Percentiles rank a stretch among this genome's conserved stretches.
Evolutionary conservation across 2,113 vertebrate species (phyloP).

Genomic region (Mobula hypostoma): DNA sequence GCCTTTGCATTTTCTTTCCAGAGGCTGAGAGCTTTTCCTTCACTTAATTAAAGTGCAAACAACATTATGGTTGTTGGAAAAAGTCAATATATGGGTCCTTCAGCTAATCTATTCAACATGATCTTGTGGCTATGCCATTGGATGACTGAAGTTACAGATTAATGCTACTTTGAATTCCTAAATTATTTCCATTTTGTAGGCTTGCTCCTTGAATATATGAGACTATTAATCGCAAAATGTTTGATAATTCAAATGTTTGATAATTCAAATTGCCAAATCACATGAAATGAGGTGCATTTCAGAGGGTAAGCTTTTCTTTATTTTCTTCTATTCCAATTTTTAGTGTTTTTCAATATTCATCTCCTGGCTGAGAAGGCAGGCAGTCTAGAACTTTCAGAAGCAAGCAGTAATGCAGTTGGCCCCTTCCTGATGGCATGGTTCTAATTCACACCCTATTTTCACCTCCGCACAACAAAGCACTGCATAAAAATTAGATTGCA

Average conservation of each 20-base stretch:
- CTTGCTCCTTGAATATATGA: background rate
- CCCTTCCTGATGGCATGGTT: background rate
- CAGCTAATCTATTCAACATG: background rate
- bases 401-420: background rate
- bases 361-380: background rate
- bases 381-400: background rate
- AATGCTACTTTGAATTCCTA: background rate
- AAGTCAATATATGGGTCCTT: background rate
- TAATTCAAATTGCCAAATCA: background rate
- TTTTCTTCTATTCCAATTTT: background rate
- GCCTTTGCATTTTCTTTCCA: background rate
- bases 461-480: background rate
- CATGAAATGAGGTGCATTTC: background rate
- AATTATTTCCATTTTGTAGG: background rate
- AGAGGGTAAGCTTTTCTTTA: background rate
- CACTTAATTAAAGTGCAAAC: background rate
- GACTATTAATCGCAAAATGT: background rate
- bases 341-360: background rate
- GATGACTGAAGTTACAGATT: background rate
- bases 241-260: background rate
- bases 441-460: background rate
- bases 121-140: background rate
- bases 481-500: too few species aligned
- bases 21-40: background rate
- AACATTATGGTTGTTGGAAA: background rate